Conservation (phyloP, 1,140 invertebrate species). For the Aphelenchoides avenae region DNA sequence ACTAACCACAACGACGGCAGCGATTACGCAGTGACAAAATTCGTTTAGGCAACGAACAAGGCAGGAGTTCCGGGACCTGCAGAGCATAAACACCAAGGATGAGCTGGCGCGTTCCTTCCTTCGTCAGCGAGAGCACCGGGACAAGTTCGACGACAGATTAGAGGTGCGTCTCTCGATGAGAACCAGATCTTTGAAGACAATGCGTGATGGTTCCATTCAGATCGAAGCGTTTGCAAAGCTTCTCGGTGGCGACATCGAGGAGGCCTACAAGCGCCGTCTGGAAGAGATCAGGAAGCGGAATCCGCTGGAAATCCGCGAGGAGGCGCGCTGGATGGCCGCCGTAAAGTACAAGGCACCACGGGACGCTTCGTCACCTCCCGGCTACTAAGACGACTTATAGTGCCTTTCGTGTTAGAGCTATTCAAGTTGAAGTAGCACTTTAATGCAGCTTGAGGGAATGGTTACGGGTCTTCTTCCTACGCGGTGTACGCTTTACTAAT, state of each 20-base stretch:
- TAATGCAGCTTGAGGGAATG: no score
- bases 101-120: constrained; percentile 13
- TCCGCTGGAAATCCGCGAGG: background rate
- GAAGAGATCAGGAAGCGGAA: background rate
- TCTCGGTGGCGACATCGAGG: background rate
- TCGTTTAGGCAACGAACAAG: no score
- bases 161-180: background rate
- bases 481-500: no score
- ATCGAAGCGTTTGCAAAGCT: background rate
- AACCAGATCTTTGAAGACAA: background rate
- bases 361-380: no score
- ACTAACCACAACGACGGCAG: no score
- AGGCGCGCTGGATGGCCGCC: background rate
- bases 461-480: no score
- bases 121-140: constrained; percentile 4
- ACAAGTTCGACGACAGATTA: background rate
- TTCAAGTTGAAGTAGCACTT: no score
- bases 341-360: no score
- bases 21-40: no score
- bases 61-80: no score
- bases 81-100: constrained; percentile 8
- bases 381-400: no score
- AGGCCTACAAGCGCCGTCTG: background rate
- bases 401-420: no score
- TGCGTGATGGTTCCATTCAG: background rate